Base-by-base conservation (phyloP, 1,140 invertebrate species). In the Melitaea cinxia region DNA sequence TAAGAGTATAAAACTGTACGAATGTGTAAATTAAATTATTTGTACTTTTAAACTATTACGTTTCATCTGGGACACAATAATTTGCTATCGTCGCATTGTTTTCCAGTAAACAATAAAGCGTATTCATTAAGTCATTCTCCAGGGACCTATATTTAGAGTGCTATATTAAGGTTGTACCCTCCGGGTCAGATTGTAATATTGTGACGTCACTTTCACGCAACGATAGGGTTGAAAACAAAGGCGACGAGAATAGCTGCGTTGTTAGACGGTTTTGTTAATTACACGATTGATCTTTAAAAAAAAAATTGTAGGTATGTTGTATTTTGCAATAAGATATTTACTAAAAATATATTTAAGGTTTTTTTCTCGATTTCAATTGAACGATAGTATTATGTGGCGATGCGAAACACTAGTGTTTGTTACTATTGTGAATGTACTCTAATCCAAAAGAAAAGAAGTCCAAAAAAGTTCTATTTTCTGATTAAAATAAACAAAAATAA, bases 171-270 rank as follows among this genome's bases (percentile, higher is more conserved):
- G 35, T 14, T 42, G 28, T 17, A 57, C 54, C 54, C 54, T 39
- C 42, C 35, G 37, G 54, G 37, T 24, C 35, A 39, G 21, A 23
- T 23, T 47, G 54, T 45, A 28, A 57, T 42, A 45, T 42, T 26
- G 14, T 57, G 54, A 57, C 54, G 54, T 57, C 54, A 57, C 42
- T 47, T 42, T 42, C 26, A 47, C 42, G 37, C 14, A 24, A 9
- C 42, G 54, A 57, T 45, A 57, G 54, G 54, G 54, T 57, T 28
- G 23, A 19, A 42, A 15, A 56, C 35, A 56, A 19, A 26, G 17
- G 35, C 14, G 7, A 35, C 39, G 19, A 21, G 10, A 26, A 57
- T 37, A 57, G 54, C 54, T 57, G 54, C 23, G 24, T 10, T 10
- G 33, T 57, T 12, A 12, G 14, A 15, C 14, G 14, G 0, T 47